These are phyloP conservation scores for Teleogryllus occipitalis DNA, from an alignment of 1,140 invertebrate genomes.

Conservation along the genomic window DNA sequence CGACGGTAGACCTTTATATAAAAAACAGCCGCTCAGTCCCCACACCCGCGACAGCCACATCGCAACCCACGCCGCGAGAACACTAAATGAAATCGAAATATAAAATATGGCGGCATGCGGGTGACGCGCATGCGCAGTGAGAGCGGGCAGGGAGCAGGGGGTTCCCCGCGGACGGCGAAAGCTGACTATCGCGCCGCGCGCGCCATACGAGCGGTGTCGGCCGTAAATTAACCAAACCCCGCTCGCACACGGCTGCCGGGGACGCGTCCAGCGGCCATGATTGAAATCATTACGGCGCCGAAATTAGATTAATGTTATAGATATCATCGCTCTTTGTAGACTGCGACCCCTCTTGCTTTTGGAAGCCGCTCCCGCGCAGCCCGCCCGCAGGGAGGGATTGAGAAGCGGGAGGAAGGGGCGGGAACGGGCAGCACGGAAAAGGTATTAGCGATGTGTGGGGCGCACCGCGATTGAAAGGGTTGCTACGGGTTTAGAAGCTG, in stretches of 20 bases:
- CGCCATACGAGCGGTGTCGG: background rate
- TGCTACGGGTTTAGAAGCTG: too few species aligned
- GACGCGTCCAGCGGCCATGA: background rate
- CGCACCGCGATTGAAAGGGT: too few species aligned
- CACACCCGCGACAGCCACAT: too few species aligned
- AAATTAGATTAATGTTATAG: slow-evolving; percentile 1
- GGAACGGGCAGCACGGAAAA: too few species aligned
- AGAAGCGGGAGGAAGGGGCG: background rate
- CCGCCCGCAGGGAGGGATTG: background rate
- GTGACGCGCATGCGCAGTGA: background rate
- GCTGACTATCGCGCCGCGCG: background rate
- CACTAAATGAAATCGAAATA: background rate
- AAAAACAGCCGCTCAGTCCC: too few species aligned
- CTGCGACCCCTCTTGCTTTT: background rate
- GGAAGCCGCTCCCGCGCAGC: background rate
- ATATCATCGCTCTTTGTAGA: too few species aligned
- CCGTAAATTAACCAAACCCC: background rate
- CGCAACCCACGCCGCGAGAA: too few species aligned
- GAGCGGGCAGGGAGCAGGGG: background rate
- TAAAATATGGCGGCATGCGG: background rate
- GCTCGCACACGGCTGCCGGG: background rate
- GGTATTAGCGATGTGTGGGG: too few species aligned
- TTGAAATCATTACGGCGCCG: background rate
- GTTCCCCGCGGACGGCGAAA: background rate
- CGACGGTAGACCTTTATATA: too few species aligned